phyloP scores from a whole-genome alignment of 1,140 invertebrate genomes.

The Atta texana region DNA sequence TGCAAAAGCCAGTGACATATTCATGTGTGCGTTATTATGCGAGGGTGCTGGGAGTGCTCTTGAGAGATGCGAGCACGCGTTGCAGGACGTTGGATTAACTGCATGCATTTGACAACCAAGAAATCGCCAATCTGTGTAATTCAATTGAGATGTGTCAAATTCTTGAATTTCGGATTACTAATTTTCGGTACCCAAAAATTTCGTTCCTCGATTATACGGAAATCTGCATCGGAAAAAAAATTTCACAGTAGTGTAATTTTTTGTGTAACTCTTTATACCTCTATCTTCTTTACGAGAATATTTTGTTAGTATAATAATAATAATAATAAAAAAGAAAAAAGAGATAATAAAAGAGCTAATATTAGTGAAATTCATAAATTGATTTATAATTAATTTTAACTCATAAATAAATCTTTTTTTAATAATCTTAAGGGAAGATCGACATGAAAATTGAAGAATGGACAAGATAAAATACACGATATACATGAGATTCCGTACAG shows the following conservation, averaged over 20 bases:
- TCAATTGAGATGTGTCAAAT: neutral
- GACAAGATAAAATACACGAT: neutral
- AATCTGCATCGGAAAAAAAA: neutral
- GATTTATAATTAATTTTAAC: neutral
- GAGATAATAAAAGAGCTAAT: neutral
- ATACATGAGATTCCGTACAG: neutral
- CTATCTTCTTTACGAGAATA: neutral
- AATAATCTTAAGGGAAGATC: neutral
- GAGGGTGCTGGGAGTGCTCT: conserved; percentile 75
- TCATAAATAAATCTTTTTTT: neutral
- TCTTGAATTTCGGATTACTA: neutral
- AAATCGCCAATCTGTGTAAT: conserved; percentile 49
- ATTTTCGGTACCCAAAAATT: neutral
- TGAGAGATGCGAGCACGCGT: conserved; percentile 74
- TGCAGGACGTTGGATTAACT: conserved; percentile 74
- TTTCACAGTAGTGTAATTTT: neutral
- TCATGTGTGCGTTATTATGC: conserved; percentile 76
- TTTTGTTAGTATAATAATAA: neutral
- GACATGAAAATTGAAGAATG: neutral
- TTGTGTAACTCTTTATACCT: too few relatives aligned
- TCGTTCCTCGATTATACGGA: neutral
- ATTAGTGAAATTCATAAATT: neutral
- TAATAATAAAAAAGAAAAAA: neutral
- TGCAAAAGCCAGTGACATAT: conserved; percentile 76
- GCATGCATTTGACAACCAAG: conserved; percentile 71